Base-by-base conservation (phyloP, 2,113 vertebrate genomes). In the Crypturellus undulatus region DNA sequence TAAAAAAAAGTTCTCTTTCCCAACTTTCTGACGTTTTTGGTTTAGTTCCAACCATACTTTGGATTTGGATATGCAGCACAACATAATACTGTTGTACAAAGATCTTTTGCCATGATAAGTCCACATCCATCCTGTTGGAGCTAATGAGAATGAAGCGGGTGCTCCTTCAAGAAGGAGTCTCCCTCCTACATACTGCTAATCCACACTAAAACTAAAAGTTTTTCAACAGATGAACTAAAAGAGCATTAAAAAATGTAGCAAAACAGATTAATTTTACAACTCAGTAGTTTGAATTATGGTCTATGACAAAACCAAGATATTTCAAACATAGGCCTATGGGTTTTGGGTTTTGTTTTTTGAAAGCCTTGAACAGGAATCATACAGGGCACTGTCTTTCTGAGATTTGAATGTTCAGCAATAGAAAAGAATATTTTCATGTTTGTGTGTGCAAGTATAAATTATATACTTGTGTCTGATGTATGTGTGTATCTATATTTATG, bases 261-360 rank as follows among this genome's bases (percentile, higher is more conserved):
- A 86, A 79, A 87, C 78, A 72, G 19, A 97, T 95, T 96, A 94
- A 97, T 97, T 96, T 97, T 96, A 94, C 0, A 7, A 97, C 40
- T 96, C 79, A 79, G 72, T 95, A 97, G 90, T 97, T 97, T 96
- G 94, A 97, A 97, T 97, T 97, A 95, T 67, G 97, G 70, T 59
- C 60, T 93, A 84, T 77, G 85, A 95, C 30, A 96, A 97, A 95
- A 15, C 32, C 54, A 78, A 82, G 78, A 63, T 92, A 96, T 94
- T 97, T 96, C 87, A 93, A 94, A 94, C 75, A 72, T 71, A 60
- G 62, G 81, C 79, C 51, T 77, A 93, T n/a, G n/a, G n/a, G n/a
- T n/a, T n/a, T n/a, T n/a, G 12, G 43, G 28, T 70, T 60, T 68
- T 34, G 43, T 51, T 42, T 58, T 38, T 67, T 26, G 43, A 80